Evolutionary conservation across 2,888 invertebrate genomes (phyloP), one percentile per base, ranked within the genome.

Genomic region (Stenodera caucasica): DNA sequence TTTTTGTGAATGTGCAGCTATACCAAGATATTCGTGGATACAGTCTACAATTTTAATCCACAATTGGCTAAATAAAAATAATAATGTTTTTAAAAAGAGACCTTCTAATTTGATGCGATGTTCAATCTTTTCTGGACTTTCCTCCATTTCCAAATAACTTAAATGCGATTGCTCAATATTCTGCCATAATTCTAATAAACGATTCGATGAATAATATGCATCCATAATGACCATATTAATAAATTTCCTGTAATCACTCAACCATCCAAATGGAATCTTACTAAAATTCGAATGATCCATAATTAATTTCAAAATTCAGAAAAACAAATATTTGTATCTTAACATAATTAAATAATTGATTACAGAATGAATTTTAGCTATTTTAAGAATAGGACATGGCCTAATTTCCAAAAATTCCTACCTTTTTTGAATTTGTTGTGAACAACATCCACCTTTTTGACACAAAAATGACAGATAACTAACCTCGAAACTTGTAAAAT

Each of bases 101-200:
- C 91, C 90, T 86, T 92, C 91, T 26, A 93, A 80, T 78, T 90
- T 90, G 67, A 86, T 87, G 71, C 90, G 85, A 73, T 90, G 88
- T 65, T 90, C 87, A 54, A 92, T 80, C 77, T 92, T 92, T 70
- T 89, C 85, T 12, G 89, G 87, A 75, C 89, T 90, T 74, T 92
- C 92, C 72, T 93, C 92, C 23, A 89, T 88, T 76, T 90, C 89
- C 61, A 93, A 82, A 81, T 91, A 94, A 68, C 85, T 87, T 81
- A 91, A 87, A 82, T 93, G 93, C 55, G 89, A 85, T 67, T 86
- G 84, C 72, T 91, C 86, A 72, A 94, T 90, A 76, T 88, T 88
- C 66, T 85, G 83, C 85, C 89, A 90, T 69, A 93, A 81, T 72
- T 88, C 87, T 64, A 84, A 83, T 75, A 89, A 81, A 75, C 84